These are phyloP conservation scores for Euproctis similis DNA, from an alignment of 2,888 invertebrate genomes.

Conservation along the genomic window DNA sequence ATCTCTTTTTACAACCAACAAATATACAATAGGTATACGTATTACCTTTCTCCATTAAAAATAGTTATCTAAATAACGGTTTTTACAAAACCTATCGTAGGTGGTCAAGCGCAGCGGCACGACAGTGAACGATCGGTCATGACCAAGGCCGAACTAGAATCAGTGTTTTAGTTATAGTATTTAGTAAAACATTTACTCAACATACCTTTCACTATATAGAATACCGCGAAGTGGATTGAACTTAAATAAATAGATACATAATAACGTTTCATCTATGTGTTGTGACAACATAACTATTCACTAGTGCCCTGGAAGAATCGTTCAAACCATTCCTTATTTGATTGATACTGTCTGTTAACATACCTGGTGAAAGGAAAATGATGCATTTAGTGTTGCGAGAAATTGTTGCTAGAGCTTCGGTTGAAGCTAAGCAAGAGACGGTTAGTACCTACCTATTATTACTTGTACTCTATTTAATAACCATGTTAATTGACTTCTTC, in stretches of 20 bases:
- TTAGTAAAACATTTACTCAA: slow-evolving; percentile 27
- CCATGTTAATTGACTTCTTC: no score
- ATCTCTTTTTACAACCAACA: no score
- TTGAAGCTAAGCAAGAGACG: slow-evolving; percentile 50
- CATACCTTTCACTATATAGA: slow-evolving; percentile 30
- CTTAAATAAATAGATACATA: no score
- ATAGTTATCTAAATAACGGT: slow-evolving; percentile 27
- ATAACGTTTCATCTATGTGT: no score
- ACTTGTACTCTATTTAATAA: no score
- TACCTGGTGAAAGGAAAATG: slow-evolving; percentile 46
- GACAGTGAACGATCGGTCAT: slow-evolving; percentile 69
- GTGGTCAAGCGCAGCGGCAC: slow-evolving; percentile 51
- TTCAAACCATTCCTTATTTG: slow-evolving; percentile 4
- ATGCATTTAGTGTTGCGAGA: slow-evolving; percentile 56
- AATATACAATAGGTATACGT: no score
- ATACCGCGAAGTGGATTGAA: slow-evolving; percentile 24
- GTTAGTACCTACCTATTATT: no score
- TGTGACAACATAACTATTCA: no score
- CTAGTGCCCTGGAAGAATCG: slow-evolving; percentile 5
- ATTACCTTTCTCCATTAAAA: slow-evolving; percentile 23
- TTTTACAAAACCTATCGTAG: slow-evolving; percentile 30
- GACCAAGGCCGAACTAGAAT: slow-evolving; percentile 62
- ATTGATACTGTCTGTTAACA: slow-evolving; percentile 24
- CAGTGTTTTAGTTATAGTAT: slow-evolving; percentile 21
- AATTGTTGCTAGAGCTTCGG: slow-evolving; percentile 54